Percentiles rank a stretch among this genome's conserved stretches.
Evolutionary conservation across 2,797 vertebrate species (phyloP).

Genomic region (Melanotaenia pygmaea): DNA sequence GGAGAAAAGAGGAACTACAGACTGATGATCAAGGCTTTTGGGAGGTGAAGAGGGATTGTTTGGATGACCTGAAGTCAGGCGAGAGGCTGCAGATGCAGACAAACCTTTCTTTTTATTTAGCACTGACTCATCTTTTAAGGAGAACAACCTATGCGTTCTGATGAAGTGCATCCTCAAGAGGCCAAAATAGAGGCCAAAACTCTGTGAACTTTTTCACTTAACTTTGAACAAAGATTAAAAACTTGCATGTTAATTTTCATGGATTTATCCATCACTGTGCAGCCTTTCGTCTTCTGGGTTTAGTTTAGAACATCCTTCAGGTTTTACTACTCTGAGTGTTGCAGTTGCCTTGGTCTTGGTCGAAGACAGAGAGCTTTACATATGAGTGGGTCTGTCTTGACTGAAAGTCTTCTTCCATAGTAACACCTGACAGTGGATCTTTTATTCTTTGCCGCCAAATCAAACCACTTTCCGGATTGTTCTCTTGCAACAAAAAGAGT

Average conservation of each 20-base stretch:
- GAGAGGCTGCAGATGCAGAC: constrained; percentile 54
- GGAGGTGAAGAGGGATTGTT: constrained; percentile 44
- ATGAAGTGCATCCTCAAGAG: constrained; percentile 20
- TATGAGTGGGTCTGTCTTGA: constrained; percentile 35
- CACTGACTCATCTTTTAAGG: constrained; percentile 19
- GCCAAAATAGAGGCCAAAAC: constrained; percentile 21
- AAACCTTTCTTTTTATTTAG: constrained; percentile 32
- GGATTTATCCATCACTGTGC: not conserved
- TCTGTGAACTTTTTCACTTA: constrained; percentile 25
- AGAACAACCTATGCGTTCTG: constrained; percentile 14
- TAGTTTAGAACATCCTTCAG: constrained; percentile 20
- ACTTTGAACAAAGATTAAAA: constrained; percentile 30
- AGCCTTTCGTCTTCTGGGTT: constrained; percentile 17
- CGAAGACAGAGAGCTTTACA: constrained; percentile 6
- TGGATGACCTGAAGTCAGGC: constrained; percentile 50
- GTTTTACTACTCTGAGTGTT: not conserved
- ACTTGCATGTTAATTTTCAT: constrained; percentile 41
- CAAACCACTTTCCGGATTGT: constrained; percentile 20
- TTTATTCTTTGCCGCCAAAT: constrained; percentile 7
- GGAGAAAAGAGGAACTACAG: constrained; percentile 44
- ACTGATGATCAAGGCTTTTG: constrained; percentile 37
- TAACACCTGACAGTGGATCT: constrained; percentile 26
- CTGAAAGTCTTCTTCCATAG: constrained; percentile 24
- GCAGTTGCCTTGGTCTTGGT: constrained; percentile 11
- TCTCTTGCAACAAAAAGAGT: constrained; percentile 28